Percentiles rank a stretch among this genome's conserved stretches.
Conservation (phyloP, 2,113 vertebrate genomes). For the Miniopterus natalensis region DNA sequence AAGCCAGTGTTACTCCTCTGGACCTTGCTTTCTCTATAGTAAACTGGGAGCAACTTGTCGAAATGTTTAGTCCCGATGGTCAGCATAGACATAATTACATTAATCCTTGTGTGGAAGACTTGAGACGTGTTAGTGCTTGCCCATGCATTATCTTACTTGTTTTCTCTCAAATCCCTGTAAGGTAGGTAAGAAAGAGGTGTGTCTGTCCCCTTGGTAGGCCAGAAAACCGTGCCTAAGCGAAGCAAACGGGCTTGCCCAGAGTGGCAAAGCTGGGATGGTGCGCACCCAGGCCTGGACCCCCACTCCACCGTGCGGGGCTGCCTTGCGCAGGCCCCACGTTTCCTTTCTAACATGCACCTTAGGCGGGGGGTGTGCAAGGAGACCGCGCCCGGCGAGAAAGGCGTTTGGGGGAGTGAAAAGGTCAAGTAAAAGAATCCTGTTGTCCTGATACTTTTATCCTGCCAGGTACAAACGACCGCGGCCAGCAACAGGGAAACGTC, state of each 20-base stretch:
- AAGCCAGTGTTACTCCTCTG: background rate
- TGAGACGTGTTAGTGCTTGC: background rate
- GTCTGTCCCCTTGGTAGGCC: background rate
- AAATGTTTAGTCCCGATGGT: background rate
- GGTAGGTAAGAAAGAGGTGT: background rate
- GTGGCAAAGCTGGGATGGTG: background rate
- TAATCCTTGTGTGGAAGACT: background rate
- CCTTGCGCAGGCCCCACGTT: background rate
- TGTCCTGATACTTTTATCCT: background rate
- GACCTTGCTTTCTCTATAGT: background rate
- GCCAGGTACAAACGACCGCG: background rate
- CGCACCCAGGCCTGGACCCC: background rate
- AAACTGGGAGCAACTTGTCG: constrained; percentile 12
- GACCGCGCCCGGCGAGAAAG: constrained; percentile 42
- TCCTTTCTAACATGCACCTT: constrained; percentile 1
- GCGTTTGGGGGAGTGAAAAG: constrained; percentile 23
- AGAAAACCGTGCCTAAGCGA: background rate
- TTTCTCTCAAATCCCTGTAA: background rate
- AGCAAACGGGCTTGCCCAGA: background rate
- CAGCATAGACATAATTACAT: background rate
- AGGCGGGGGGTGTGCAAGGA: background rate
- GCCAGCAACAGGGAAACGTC: background rate
- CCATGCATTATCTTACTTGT: background rate
- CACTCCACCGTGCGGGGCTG: background rate
- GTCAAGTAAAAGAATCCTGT: background rate